These are phyloP conservation scores for Cryptophagus acutangulus DNA, from an alignment of 2,888 invertebrate genomes.

Conservation along the genomic window DNA sequence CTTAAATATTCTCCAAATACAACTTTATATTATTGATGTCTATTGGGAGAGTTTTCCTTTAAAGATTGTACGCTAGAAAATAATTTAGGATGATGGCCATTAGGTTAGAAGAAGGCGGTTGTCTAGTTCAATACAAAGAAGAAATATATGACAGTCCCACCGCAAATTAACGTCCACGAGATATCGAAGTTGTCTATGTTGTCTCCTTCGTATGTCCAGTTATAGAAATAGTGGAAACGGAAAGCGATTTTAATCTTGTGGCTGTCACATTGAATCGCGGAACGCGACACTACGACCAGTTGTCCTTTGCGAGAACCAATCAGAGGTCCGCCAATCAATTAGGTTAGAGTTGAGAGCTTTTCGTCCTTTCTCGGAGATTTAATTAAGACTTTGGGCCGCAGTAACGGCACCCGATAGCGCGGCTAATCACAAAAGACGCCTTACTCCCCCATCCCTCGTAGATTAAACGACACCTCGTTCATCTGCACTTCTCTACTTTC, in stretches of 20 bases:
- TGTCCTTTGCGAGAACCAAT: slow-evolving; percentile 29
- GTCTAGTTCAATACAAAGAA: too few relatives aligned
- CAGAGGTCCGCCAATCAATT: slow-evolving; percentile 42
- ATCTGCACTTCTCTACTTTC: slow-evolving; percentile 9
- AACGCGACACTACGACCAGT: slow-evolving; percentile 26
- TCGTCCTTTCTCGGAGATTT: slow-evolving; percentile 39
- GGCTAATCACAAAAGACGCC: slow-evolving; percentile 37
- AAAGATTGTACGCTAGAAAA: too few relatives aligned
- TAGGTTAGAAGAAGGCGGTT: too few relatives aligned
- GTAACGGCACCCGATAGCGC: slow-evolving; percentile 38
- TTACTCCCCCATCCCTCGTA: slow-evolving; percentile 22
- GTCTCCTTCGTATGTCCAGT: slow-evolving; percentile 29
- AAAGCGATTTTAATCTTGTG: slow-evolving; percentile 41
- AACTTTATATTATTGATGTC: too few relatives aligned
- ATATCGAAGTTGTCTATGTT: slow-evolving; percentile 35
- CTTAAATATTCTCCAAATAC: too few relatives aligned
- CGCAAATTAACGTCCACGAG: slow-evolving; percentile 39
- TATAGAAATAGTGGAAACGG: slow-evolving; percentile 23
- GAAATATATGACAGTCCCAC: slow-evolving; percentile 24
- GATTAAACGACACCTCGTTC: slow-evolving; percentile 31
- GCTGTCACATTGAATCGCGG: slow-evolving; percentile 40
- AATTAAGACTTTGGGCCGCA: slow-evolving; percentile 42
- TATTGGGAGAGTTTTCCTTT: too few relatives aligned
- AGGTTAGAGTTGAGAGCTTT: slow-evolving; percentile 38
- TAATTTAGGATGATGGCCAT: too few relatives aligned